Evolutionary conservation across 1,140 invertebrate genomes (phyloP), one percentile per base, ranked within the genome.

Genomic region (Chrysopa pallens): DNA sequence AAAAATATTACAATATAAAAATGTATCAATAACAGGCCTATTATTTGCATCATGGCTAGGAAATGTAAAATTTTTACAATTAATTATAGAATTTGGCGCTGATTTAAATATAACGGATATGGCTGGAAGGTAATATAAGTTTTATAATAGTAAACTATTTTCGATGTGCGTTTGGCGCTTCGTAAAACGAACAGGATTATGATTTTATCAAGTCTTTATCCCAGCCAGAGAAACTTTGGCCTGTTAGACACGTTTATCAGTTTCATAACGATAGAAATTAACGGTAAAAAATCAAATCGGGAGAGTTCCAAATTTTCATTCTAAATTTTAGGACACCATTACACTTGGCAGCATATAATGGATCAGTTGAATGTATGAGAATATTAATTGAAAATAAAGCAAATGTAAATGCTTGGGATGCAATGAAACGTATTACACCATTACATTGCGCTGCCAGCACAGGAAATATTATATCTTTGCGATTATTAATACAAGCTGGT

Each of bases 301-400:
- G n/a, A n/a, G n/a, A n/a, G n/a, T n/a, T n/a, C n/a, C n/a, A n/a
- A n/a, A n/a, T n/a, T n/a, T 23, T 23, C 17, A n/a, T 23, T 23
- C 5, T 23, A 23, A 23, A 23, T 23, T 23, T 23, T 23, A 80
- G 80, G 57, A 79, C 78, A 5, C 71, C 80, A 8, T 56, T 90
- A 12, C 87, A 91, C 58, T 68, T 89, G 48, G 81, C 84, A 31
- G 76, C 80, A 39, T 68, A 70, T 49, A 68, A 68, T n/a, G 76
- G 76, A 1, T 74, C 70, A 36, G 59, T 66, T 15, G 72, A 73
- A 41, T 77, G 78, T 44, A 63, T 78, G 0, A 71, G 70, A 50
- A 53, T 78, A 11, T 52, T 87, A 13, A 53, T 86, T 8, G 68
- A 76, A 36, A 52, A 69, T 23, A 74, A 73, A 27, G 76, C 78